Percentiles rank a stretch among this genome's conserved stretches.
Conservation (phyloP, 2,797 vertebrate genomes). For the Acrossocheilus wenchowensis region DNA sequence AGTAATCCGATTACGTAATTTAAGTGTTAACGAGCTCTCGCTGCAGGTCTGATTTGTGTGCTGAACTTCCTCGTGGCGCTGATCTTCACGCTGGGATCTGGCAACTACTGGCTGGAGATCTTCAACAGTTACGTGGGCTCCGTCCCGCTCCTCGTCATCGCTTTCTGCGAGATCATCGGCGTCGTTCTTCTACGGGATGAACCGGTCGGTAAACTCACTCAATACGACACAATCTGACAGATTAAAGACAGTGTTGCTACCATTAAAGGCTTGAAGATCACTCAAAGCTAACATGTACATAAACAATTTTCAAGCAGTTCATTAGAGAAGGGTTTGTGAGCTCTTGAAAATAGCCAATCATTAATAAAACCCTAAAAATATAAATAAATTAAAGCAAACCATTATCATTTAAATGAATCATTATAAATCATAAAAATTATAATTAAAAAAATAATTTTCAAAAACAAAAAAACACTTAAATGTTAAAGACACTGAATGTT, state of each 20-base stretch:
- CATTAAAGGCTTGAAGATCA: no score
- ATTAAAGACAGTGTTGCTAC: background rate
- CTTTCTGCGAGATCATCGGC: slow-evolving; percentile 83
- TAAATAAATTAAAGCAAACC: background rate
- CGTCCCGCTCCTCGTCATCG: slow-evolving; percentile 84
- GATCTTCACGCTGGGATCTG: slow-evolving; percentile 85
- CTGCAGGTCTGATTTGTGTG: slow-evolving; percentile 79
- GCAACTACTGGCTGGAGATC: slow-evolving; percentile 93
- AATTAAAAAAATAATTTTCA: background rate
- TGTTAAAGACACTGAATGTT: background rate
- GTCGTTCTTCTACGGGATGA: slow-evolving; percentile 83
- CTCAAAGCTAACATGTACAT: background rate
- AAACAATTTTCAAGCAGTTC: background rate
- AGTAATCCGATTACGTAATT: no score
- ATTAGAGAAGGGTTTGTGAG: background rate
- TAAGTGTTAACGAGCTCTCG: no score
- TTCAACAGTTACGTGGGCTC: slow-evolving; percentile 86
- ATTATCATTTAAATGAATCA: background rate
- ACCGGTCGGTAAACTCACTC: slow-evolving; percentile 74
- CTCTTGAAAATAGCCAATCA: background rate
- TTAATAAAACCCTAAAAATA: background rate
- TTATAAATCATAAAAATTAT: background rate
- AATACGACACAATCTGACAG: background rate
- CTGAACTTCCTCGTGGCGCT: slow-evolving; percentile 76
- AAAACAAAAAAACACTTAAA: background rate